Evolutionary conservation across 2,888 invertebrate genomes (phyloP).

Genomic region (Lydus trimaculatus): DNA sequence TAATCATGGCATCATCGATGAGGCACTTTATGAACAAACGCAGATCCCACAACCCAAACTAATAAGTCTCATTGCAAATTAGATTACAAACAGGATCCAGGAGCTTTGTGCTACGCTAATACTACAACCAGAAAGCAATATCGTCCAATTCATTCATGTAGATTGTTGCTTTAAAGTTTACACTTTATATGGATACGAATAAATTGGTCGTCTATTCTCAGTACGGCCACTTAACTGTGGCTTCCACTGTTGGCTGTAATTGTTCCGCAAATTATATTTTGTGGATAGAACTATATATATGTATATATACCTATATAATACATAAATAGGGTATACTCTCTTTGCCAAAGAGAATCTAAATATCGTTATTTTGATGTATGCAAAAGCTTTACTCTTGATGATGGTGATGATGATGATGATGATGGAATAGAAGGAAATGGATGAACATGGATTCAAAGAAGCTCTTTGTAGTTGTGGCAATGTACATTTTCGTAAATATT

Average conservation of each 20-base stretch:
- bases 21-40: constrained; percentile 56
- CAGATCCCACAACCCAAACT: constrained; percentile 56
- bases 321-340: neutral
- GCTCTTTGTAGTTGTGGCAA: constrained; percentile 23
- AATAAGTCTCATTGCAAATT: constrained; percentile 62
- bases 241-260: constrained; percentile 58
- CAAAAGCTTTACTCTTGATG: constrained; percentile 37
- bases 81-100: constrained; percentile 57
- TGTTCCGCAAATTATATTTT: constrained; percentile 61
- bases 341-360: constrained; percentile 44
- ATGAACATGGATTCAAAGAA: constrained; percentile 25
- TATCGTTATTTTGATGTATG: constrained; percentile 56
- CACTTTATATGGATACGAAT: constrained; percentile 34
- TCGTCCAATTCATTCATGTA: constrained; percentile 42
- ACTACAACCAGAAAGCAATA: constrained; percentile 57
- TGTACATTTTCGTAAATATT: constrained; percentile 16
- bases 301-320: too few species aligned
- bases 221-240: constrained; percentile 59
- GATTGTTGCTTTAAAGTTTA: constrained; percentile 42
- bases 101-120: constrained; percentile 61
- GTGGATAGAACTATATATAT: constrained; percentile 55
- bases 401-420: neutral
- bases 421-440: constrained; percentile 3
- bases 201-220: constrained; percentile 44
- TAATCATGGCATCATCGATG: constrained; percentile 53